Conservation (phyloP, 2,113 vertebrate species). For the Sturnus vulgaris region DNA sequence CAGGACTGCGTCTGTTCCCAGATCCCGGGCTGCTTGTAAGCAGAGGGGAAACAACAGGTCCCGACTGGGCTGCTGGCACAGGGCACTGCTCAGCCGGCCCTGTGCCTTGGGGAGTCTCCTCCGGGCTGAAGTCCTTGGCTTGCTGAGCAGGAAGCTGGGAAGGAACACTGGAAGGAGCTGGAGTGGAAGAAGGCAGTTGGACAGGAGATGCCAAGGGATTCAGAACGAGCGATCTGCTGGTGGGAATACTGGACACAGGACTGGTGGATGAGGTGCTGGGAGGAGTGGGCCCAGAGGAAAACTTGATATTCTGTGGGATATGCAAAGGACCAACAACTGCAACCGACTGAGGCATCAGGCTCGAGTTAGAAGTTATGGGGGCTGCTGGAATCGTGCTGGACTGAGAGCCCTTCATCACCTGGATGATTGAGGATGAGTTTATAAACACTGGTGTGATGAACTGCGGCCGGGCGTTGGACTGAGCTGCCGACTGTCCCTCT, state of each 20-base stretch:
- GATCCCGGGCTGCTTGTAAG: conserved; percentile 82
- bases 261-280: conserved; percentile 69
- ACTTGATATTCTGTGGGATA: conserved; percentile 87
- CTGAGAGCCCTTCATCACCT: conserved; percentile 90
- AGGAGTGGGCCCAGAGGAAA: conserved; percentile 75
- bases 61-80: conserved; percentile 72
- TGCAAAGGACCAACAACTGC: conserved; percentile 88
- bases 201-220: conserved; percentile 75
- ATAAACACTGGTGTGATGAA: conserved; percentile 93
- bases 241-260: conserved; percentile 63
- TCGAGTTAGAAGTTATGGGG: conserved; percentile 72
- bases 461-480: conserved; percentile 78
- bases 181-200: conserved; percentile 75
- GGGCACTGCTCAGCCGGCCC: conserved; percentile 68
- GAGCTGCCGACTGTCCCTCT: conserved; percentile 75
- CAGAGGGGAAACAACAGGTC: conserved; percentile 77
- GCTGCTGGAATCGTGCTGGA: conserved; percentile 76
- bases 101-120: conserved; percentile 66
- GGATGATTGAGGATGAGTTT: conserved; percentile 88
- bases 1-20: conserved; percentile 79
- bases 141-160: conserved; percentile 63
- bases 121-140: conserved; percentile 74
- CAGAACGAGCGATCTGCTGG: conserved; percentile 73
- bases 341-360: conserved; percentile 73
- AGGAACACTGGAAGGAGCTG: conserved; percentile 56